Evolutionary conservation across 2,888 invertebrate genomes (phyloP).

Genomic region (Zele albiditarsus): DNA sequence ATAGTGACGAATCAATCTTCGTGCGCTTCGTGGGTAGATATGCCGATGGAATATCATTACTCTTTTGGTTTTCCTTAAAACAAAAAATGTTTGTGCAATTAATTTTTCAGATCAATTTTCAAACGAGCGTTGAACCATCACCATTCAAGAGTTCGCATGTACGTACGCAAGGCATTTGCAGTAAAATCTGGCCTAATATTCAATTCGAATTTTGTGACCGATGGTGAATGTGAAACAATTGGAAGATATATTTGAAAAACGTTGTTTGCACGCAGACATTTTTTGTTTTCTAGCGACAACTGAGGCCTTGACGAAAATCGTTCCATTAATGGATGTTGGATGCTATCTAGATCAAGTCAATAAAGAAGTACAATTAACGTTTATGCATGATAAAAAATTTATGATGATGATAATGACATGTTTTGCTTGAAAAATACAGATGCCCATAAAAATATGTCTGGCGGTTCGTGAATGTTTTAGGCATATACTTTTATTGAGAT

Average conservation of each 20-base stretch:
- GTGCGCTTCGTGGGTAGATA: constrained; percentile 50
- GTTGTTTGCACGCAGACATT: constrained; percentile 49
- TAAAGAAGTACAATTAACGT: not conserved
- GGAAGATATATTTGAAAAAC: constrained; percentile 40
- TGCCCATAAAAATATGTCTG: not conserved
- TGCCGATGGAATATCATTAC: not conserved
- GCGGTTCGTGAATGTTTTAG: not conserved
- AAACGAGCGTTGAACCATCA: constrained; percentile 56
- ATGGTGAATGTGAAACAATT: constrained; percentile 50
- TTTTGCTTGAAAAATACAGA: no score
- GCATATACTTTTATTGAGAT: not conserved
- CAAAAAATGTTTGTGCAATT: not conserved
- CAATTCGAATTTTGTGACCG: constrained; percentile 52
- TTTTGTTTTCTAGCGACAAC: constrained; percentile 51
- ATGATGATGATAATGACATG: not conserved
- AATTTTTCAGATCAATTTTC: constrained; percentile 57
- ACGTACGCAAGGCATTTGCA: constrained; percentile 53
- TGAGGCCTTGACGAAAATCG: constrained; percentile 45
- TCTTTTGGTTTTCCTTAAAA: not conserved
- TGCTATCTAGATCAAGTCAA: constrained; percentile 53
- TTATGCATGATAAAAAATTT: not conserved
- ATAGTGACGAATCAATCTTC: constrained; percentile 49
- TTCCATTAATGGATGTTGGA: constrained; percentile 51
- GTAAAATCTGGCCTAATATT: constrained; percentile 52
- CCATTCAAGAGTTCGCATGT: constrained; percentile 53